Percentiles rank a stretch among this genome's conserved stretches.
phyloP scores from a whole-genome alignment of 1,140 invertebrate genomes.

The Mya arenaria region DNA sequence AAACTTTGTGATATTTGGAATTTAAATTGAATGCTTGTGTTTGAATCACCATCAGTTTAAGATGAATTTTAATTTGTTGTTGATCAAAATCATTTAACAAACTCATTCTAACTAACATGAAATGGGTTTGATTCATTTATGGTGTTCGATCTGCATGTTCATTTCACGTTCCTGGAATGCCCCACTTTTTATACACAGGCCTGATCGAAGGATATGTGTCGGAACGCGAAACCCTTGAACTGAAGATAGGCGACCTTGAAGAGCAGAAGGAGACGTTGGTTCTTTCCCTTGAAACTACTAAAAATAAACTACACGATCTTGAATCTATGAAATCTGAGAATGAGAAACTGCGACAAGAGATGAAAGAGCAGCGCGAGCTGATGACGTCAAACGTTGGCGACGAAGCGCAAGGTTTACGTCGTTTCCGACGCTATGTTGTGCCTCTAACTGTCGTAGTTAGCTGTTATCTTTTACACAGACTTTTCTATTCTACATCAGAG shows the following conservation, averaged over 20 bases:
- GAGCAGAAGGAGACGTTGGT: slow-evolving; percentile 72
- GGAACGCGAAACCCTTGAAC: slow-evolving; percentile 70
- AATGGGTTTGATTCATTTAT: too few species aligned
- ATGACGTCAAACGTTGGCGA: slow-evolving; percentile 72
- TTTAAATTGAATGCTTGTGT: too few species aligned
- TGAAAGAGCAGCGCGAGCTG: slow-evolving; percentile 70
- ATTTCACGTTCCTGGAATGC: too few species aligned
- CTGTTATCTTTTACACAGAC: slow-evolving; percentile 68
- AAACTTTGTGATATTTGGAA: too few species aligned
- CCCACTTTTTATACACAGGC: too few species aligned
- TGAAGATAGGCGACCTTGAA: slow-evolving; percentile 70
- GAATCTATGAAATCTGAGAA: slow-evolving; percentile 70
- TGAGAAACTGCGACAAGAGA: slow-evolving; percentile 65
- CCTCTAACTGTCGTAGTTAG: slow-evolving; percentile 71
- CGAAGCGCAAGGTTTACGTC: slow-evolving; percentile 75
- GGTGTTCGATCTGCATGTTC: too few species aligned
- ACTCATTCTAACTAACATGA: too few species aligned
- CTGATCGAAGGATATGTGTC: slow-evolving; percentile 73
- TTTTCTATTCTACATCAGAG: too few species aligned
- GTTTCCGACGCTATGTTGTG: slow-evolving; percentile 62
- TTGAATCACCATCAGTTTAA: too few species aligned
- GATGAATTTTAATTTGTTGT: too few species aligned
- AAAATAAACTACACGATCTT: slow-evolving; percentile 68
- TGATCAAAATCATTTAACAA: too few species aligned
- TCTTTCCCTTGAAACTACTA: slow-evolving; percentile 71